These are phyloP conservation scores for Leptinotarsa texana DNA, from an alignment of 1,140 invertebrate species.

Conservation along the genomic window DNA sequence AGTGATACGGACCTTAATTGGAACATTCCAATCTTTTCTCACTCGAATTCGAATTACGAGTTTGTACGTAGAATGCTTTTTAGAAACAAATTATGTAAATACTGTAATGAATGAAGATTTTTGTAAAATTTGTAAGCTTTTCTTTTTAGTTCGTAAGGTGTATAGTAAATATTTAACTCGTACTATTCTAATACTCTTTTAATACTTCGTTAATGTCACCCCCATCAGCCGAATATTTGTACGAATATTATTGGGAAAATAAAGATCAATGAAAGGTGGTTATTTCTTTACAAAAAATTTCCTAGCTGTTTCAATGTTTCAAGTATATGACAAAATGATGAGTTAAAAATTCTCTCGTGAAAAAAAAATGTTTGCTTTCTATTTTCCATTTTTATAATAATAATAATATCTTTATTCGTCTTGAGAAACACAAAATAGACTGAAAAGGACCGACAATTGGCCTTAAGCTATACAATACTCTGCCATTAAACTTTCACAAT, in stretches of 20 bases:
- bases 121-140: slow-evolving; percentile 37
- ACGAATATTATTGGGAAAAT: slow-evolving; percentile 39
- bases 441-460: too few species aligned
- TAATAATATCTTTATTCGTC: too few species aligned
- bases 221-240: slow-evolving; percentile 31
- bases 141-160: slow-evolving; percentile 35
- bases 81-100: slow-evolving; percentile 29
- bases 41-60: slow-evolving; percentile 5
- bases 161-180: slow-evolving; percentile 37
- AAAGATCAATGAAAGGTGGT: slow-evolving; percentile 17
- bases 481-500: too few species aligned
- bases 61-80: slow-evolving; percentile 22
- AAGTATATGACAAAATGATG: too few species aligned
- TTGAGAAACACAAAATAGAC: too few species aligned
- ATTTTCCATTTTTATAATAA: too few species aligned
- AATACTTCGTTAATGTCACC: slow-evolving; percentile 32
- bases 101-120: slow-evolving; percentile 28
- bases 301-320: too few species aligned
- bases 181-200: slow-evolving; percentile 40
- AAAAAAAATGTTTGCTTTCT: too few species aligned
- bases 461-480: too few species aligned
- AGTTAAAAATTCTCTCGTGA: too few species aligned
- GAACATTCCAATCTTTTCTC: slow-evolving; percentile 11
- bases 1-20: background rate
- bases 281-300: too few species aligned